These are phyloP conservation scores for Argyrosomus japonicus DNA, from an alignment of 2,113 vertebrate species.

Conservation along the genomic window DNA sequence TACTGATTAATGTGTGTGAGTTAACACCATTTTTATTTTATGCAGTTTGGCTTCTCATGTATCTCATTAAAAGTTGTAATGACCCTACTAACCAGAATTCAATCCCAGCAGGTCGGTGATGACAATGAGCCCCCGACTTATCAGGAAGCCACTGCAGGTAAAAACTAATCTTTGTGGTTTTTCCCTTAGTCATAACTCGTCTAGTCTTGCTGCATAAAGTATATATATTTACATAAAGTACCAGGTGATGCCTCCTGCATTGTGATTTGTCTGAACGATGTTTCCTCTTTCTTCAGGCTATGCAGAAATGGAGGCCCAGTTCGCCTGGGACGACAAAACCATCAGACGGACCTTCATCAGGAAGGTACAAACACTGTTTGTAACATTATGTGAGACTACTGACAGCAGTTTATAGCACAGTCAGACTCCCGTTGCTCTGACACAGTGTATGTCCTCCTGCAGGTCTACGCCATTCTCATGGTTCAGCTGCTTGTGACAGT, in stretches of 20 bases:
- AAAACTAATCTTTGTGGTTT: slow-evolving; percentile 54
- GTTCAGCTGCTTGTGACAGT: slow-evolving; percentile 90
- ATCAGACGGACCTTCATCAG: slow-evolving; percentile 92
- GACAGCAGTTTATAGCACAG: not conserved
- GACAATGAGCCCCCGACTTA: slow-evolving; percentile 80
- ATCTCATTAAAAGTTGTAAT: not conserved
- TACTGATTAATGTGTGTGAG: not conserved
- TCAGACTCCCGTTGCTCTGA: not conserved
- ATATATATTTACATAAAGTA: too few species aligned
- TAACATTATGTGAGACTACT: not conserved
- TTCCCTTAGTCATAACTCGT: not conserved
- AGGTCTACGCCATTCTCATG: slow-evolving; percentile 95
- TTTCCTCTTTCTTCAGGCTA: slow-evolving; percentile 76
- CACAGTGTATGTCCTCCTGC: slow-evolving; percentile 12
- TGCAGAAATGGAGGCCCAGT: slow-evolving; percentile 87
- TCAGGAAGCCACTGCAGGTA: slow-evolving; percentile 91
- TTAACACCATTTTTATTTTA: not conserved
- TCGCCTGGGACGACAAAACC: slow-evolving; percentile 90
- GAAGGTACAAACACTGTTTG: slow-evolving; percentile 85
- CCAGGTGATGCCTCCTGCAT: not conserved
- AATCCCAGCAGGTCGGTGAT: slow-evolving; percentile 85
- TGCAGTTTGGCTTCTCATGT: not conserved
- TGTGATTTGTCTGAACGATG: not conserved
- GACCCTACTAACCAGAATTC: not conserved
- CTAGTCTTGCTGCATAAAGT: too few species aligned